Percentiles rank a stretch among this genome's conserved stretches.
Evolutionary conservation across 2,888 invertebrate genomes (phyloP).

Genomic region (Alloscopus bannaensis): DNA sequence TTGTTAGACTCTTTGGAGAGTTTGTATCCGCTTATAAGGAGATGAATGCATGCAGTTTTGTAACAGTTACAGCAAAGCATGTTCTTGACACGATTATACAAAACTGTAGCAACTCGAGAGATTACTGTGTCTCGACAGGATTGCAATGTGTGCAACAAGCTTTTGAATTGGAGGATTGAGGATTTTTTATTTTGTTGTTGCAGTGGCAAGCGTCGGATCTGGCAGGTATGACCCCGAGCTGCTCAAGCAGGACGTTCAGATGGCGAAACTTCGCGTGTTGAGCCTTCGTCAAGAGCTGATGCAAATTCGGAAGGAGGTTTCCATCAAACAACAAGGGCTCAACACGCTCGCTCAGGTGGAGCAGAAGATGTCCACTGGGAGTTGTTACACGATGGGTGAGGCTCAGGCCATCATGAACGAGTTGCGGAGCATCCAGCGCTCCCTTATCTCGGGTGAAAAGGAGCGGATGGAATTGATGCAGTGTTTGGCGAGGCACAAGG

Average conservation of each 20-base stretch:
- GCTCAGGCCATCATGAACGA: conserved; percentile 97
- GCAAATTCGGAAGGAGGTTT: conserved; percentile 93
- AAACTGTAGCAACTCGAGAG: too few relatives aligned
- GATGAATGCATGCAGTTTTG: too few relatives aligned
- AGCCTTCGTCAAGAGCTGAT: conserved; percentile 91
- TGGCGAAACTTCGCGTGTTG: conserved; percentile 91
- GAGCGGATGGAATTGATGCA: conserved; percentile 96
- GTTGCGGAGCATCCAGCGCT: conserved; percentile 93
- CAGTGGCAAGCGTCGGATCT: conserved; percentile 89
- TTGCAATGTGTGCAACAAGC: too few relatives aligned
- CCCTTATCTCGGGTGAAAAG: conserved; percentile 92
- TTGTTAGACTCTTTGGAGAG: too few relatives aligned
- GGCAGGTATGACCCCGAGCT: conserved; percentile 96
- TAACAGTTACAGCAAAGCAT: too few relatives aligned
- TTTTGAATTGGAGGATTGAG: too few relatives aligned
- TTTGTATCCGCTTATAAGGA: too few relatives aligned
- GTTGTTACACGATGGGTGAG: conserved; percentile 93
- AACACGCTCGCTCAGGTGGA: conserved; percentile 93
- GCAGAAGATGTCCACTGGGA: conserved; percentile 89
- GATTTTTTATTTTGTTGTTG: too few relatives aligned
- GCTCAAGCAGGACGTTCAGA: conserved; percentile 91
- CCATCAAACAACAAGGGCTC: conserved; percentile 93
- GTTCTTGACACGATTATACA: too few relatives aligned
- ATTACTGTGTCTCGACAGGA: too few relatives aligned
- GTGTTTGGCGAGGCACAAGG: conserved; percentile 93